Conservation (phyloP, 2,888 invertebrate genomes). For the Eupeodes latifasciatus region DNA sequence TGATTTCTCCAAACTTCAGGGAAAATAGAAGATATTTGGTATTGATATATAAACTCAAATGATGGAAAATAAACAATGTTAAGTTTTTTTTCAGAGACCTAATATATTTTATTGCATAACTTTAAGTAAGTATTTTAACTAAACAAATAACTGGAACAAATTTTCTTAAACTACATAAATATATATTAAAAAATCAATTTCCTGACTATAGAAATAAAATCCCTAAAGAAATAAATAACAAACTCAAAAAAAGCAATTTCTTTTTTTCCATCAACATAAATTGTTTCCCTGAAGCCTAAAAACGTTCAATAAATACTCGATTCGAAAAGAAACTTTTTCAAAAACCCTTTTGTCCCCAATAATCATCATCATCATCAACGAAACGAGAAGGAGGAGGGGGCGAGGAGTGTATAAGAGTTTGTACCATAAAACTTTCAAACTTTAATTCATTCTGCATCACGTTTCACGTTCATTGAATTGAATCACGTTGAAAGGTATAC, state of each 20-base stretch:
- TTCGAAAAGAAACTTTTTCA: neutral
- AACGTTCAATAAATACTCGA: neutral
- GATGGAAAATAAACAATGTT: too few species aligned
- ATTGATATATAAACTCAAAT: too few species aligned
- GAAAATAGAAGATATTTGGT: too few species aligned
- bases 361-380: neutral
- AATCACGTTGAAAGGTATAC: constrained; percentile 34
- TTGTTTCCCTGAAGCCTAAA: neutral
- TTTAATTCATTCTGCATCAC: constrained; percentile 42
- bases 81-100: too few species aligned
- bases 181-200: neutral
- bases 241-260: neutral
- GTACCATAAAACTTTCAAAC: constrained; percentile 39
- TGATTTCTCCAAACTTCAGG: too few species aligned
- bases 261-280: neutral
- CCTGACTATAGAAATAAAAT: neutral
- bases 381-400: too few species aligned
- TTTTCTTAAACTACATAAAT: neutral
- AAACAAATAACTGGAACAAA: neutral
- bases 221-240: neutral
- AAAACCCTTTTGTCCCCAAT: constrained; percentile 13
- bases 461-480: constrained; percentile 63
- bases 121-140: neutral
- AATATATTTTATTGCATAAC: too few species aligned
- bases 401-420: too few species aligned